Evolutionary conservation across 2,797 vertebrate species (phyloP).

Genomic region (Hippocampus kuda): DNA sequence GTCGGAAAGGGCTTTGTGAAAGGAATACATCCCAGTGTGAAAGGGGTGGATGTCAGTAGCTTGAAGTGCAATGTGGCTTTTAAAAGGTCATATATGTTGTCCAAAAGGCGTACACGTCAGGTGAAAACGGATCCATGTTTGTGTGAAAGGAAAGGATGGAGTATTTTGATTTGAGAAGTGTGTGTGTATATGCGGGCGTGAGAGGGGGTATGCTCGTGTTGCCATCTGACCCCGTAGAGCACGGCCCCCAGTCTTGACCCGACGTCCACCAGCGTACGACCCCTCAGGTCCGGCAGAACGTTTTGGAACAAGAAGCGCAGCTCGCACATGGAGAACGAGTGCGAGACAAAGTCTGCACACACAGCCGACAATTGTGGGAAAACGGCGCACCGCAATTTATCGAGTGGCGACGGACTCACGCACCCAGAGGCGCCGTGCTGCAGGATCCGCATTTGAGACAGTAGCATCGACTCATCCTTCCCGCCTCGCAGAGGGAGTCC

Average conservation of each 20-base stretch:
- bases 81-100: too few relatives aligned
- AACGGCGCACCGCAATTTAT: neutral
- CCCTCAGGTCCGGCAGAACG: conserved; percentile 80
- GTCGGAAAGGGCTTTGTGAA: too few relatives aligned
- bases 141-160: neutral
- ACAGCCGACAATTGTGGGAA: conserved; percentile 7
- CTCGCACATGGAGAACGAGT: conserved; percentile 85
- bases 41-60: too few relatives aligned
- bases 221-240: conserved; percentile 77
- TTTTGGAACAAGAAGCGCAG: conserved; percentile 84
- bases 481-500: conserved; percentile 79
- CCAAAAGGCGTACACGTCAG: too few relatives aligned
- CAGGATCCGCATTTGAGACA: conserved; percentile 79
- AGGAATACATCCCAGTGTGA: too few relatives aligned
- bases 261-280: conserved; percentile 79
- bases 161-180: neutral
- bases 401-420: neutral
- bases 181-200: neutral
- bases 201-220: neutral
- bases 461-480: conserved; percentile 82
- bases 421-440: conserved; percentile 69
- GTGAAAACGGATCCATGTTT: too few relatives aligned
- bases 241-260: conserved; percentile 88
- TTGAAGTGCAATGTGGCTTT: too few relatives aligned
- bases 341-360: conserved; percentile 80